Evolutionary conservation across 2,888 invertebrate species (phyloP).

Genomic region (Lycophotia porphyrea): DNA sequence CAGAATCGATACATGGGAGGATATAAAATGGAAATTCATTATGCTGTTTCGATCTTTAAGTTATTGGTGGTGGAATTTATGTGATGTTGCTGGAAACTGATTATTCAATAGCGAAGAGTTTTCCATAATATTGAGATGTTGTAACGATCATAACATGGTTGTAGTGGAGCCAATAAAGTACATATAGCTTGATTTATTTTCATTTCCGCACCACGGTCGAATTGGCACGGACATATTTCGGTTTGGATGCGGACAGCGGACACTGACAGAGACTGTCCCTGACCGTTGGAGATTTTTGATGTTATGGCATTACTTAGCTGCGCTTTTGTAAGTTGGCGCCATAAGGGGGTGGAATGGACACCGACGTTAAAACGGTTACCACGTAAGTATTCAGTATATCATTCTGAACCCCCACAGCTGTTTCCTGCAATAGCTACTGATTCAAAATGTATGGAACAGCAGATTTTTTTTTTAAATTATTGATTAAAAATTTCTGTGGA

Average conservation of each 20-base stretch:
- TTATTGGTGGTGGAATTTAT: background rate
- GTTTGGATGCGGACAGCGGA: background rate
- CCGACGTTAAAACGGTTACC: no score
- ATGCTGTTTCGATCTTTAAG: background rate
- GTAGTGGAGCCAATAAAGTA: background rate
- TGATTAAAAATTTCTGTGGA: no score
- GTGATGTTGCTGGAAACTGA: background rate
- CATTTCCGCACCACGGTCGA: background rate
- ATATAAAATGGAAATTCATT: constrained; percentile 30
- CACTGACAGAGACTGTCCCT: background rate
- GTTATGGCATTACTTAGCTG: background rate
- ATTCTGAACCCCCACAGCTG: no score
- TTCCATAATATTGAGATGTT: background rate
- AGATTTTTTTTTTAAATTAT: no score
- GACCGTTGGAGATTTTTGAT: no score
- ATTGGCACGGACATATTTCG: no score
- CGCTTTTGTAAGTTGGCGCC: background rate
- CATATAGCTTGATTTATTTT: background rate
- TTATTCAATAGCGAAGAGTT: background rate
- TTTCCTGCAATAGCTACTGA: no score
- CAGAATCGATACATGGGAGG: constrained; percentile 23
- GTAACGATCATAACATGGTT: background rate
- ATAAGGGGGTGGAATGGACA: no score
- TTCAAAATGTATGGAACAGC: no score
- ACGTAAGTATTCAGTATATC: no score